A percentile compares a stretch with the other conserved stretches of the same genome.
phyloP scores from a whole-genome alignment of 2,888 invertebrate genomes.

The Plebejus argus region DNA sequence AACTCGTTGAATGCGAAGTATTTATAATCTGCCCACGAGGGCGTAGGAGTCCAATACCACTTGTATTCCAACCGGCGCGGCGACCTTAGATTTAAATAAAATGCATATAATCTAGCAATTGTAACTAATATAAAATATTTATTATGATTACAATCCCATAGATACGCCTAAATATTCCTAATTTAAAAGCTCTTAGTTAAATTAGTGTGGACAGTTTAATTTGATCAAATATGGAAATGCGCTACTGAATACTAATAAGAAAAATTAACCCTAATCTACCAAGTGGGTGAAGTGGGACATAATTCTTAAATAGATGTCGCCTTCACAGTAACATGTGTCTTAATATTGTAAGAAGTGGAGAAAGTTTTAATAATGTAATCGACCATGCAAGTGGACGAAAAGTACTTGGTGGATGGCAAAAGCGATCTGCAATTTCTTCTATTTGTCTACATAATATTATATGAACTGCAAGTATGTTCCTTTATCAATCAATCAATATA shows the following conservation, averaged over 20 bases:
- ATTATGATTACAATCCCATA: background rate
- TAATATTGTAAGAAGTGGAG: background rate
- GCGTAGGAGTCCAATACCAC: constrained; percentile 1
- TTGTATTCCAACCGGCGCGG: constrained; percentile 9
- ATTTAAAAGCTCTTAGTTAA: constrained; percentile 10
- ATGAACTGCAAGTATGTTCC: no score
- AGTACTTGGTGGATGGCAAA: no score
- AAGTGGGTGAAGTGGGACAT: background rate
- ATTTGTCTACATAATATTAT: no score
- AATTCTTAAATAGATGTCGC: background rate
- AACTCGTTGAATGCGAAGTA: constrained; percentile 1
- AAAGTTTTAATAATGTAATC: no score
- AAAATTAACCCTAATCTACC: background rate
- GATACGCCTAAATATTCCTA: background rate
- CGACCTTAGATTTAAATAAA: constrained; percentile 18
- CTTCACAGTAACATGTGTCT: background rate
- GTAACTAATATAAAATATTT: constrained; percentile 2
- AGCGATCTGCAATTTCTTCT: no score
- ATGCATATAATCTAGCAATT: constrained; percentile 5
- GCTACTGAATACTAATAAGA: background rate
- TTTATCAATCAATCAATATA: no score
- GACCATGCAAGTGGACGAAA: no score
- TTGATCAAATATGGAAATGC: background rate
- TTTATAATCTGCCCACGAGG: background rate
- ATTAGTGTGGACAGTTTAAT: background rate